Evolutionary conservation across 2,113 vertebrate genomes (phyloP), one percentile per base, ranked within the genome.

Genomic region (Pycnonotus jocosus): DNA sequence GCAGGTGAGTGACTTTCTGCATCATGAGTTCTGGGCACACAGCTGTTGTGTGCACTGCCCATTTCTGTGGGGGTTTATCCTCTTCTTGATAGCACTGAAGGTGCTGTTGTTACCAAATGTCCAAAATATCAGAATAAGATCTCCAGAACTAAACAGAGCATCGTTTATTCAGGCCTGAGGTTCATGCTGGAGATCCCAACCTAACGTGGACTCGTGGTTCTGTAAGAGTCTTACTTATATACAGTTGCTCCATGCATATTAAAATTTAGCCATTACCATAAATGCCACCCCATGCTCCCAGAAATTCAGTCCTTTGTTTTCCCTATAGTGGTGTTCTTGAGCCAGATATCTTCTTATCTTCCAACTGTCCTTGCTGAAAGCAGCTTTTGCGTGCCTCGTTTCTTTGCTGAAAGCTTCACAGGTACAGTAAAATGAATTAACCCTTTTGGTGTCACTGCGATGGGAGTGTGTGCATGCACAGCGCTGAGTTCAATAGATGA

Each of bases 11-110:
- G 58, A 13, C 21, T 10, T 57, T 21, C 38, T 82, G 8, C 25
- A 3, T 7, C 30, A 7, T 0, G 4, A 13, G 15, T n/a, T 15
- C 35, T 38, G 53, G 42, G 15, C 40, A 16, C 2, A 1, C 15
- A 62, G 38, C 35, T 80, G 1, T 23, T 74, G 25, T 16, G 1
- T 16, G 35, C 37, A 10, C 38, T 51, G 20, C 50, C 30, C 1
- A 0, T 6, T 69, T 65, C 48, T 62, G 66, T 15, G 56, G 23
- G 9, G 0, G 6, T 42, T 68, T 65, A 24, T 60, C 20, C n/a
- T 51, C 9, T 76, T 38, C 35, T 27, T 44, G 13, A 3, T 27
- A 60, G 50, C 18, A 9, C 61, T 40, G 45, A 38, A 60, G 31
- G 17, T 74, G 40, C 58, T n/a, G 28, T 38, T 76, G 13, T 38